phyloP scores from a whole-genome alignment of 2,113 vertebrate genomes.

The Dryoscopus gambensis region DNA sequence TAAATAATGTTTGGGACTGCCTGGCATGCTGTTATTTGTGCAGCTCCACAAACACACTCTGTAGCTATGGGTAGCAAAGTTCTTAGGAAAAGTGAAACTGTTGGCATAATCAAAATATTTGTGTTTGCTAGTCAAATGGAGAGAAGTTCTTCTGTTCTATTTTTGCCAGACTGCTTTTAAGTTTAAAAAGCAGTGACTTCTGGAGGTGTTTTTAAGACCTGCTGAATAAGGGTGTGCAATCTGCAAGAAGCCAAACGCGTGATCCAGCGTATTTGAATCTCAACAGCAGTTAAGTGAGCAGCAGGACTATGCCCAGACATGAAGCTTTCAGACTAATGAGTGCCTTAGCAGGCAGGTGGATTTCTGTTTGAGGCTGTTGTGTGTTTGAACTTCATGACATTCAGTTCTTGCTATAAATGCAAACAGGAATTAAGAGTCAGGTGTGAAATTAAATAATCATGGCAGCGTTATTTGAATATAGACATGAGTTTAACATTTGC shows the following conservation, averaged over 20 bases:
- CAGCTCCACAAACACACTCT: background rate
- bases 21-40: background rate
- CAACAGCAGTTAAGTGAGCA: background rate
- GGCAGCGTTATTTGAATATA: background rate
- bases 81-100: background rate
- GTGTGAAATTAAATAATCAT: background rate
- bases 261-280: background rate
- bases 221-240: background rate
- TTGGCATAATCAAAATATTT: background rate
- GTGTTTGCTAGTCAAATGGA: background rate
- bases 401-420: background rate
- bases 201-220: background rate
- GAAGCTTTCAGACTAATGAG: background rate
- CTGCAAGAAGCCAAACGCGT: background rate
- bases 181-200: background rate
- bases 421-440: background rate
- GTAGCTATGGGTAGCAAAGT: background rate
- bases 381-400: background rate
- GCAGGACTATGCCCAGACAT: background rate
- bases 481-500: background rate
- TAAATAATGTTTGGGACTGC: background rate
- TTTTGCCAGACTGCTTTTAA: slow-evolving; percentile 4
- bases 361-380: slow-evolving; percentile 3
- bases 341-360: background rate
- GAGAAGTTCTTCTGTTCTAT: background rate